Percentiles rank a stretch among this genome's conserved stretches.
Evolutionary conservation across 2,888 invertebrate genomes (phyloP).

Genomic region (Eupithecia inturbata): DNA sequence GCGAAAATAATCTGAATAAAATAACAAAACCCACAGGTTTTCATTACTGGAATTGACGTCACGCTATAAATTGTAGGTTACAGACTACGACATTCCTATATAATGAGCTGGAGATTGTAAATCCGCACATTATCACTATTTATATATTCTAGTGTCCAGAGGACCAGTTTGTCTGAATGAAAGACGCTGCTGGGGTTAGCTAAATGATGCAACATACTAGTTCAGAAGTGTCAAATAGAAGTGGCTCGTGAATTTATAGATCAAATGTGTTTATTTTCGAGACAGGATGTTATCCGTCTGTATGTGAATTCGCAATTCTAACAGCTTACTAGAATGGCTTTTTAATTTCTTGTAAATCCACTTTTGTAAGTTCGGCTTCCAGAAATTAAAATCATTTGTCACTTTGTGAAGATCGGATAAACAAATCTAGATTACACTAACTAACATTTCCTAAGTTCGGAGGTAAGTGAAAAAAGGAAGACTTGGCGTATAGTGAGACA

Average conservation of each 20-base stretch:
- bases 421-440: background rate
- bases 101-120: slow-evolving; percentile 29
- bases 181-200: background rate
- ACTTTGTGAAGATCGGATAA: background rate
- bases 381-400: background rate
- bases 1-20: slow-evolving; percentile 32
- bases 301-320: background rate
- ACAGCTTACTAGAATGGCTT: background rate
- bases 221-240: background rate
- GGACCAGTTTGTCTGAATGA: slow-evolving; percentile 6
- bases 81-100: slow-evolving; percentile 34
- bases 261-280: slow-evolving; percentile 10
- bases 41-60: slow-evolving; percentile 43
- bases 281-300: background rate
- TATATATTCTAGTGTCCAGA: slow-evolving; percentile 16
- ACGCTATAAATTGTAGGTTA: slow-evolving; percentile 37
- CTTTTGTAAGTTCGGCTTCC: background rate
- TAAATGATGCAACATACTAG: slow-evolving; percentile 4
- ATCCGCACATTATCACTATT: slow-evolving; percentile 24
- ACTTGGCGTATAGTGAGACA: background rate
- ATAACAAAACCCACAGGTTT: slow-evolving; percentile 36
- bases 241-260: slow-evolving; percentile 3
- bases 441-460: background rate
- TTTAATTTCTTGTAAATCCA: background rate
- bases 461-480: background rate